These are phyloP conservation scores for Trachelus tabidus DNA, from an alignment of 2,888 invertebrate species.

Conservation along the genomic window DNA sequence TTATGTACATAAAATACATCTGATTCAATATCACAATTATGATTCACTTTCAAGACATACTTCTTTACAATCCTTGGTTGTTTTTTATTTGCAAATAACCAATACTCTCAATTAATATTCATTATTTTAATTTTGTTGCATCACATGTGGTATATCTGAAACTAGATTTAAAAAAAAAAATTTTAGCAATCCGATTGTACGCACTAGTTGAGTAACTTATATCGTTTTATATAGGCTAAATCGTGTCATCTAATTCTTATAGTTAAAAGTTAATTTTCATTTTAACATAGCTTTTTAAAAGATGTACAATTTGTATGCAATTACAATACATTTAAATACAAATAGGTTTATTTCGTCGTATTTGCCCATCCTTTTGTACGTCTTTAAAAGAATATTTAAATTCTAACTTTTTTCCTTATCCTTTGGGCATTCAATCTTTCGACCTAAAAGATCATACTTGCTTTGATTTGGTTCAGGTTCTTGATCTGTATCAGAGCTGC, in stretches of 20 bases:
- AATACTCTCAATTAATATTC: background rate
- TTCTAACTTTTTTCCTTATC: conserved; percentile 46
- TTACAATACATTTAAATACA: background rate
- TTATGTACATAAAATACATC: background rate
- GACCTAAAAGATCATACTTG: conserved; percentile 65
- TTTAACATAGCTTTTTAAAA: background rate
- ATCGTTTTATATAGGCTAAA: background rate
- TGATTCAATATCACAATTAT: background rate
- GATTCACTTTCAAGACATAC: background rate
- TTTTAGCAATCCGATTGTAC: background rate
- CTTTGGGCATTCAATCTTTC: conserved; percentile 52
- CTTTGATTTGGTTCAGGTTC: conserved; percentile 67
- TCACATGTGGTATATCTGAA: background rate
- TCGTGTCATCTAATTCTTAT: background rate
- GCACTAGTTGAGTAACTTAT: background rate
- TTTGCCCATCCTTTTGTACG: background rate
- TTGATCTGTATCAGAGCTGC: conserved; percentile 78
- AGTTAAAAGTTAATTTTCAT: background rate
- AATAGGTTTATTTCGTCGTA: background rate
- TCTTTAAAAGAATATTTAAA: background rate
- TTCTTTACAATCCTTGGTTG: background rate
- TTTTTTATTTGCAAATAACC: background rate
- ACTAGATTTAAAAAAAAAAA: background rate
- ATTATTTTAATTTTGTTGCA: background rate
- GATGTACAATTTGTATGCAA: background rate